Conservation (phyloP, 2,797 vertebrate species). For the Rallus crepitans region DNA sequence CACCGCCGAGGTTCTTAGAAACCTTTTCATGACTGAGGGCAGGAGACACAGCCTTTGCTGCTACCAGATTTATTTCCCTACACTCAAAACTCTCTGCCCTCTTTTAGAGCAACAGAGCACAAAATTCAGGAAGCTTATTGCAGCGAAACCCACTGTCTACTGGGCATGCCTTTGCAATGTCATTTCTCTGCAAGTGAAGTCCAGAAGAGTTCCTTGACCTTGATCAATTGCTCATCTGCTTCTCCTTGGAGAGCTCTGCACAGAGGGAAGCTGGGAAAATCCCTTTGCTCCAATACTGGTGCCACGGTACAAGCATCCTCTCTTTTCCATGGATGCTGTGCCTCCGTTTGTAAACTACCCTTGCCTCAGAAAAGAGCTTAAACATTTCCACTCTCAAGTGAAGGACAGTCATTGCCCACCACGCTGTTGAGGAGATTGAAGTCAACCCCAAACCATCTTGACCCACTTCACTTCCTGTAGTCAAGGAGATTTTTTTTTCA, state of each 20-base stretch:
- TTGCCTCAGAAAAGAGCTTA: neutral
- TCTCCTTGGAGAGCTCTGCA: neutral
- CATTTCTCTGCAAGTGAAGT: neutral
- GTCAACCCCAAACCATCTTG: neutral
- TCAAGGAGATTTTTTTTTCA: conserved; percentile 26
- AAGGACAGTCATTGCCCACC: neutral
- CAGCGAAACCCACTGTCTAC: neutral
- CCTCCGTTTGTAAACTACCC: neutral
- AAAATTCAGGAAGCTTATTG: neutral
- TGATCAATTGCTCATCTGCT: accelerated
- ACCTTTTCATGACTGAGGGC: neutral
- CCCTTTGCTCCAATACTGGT: accelerated
- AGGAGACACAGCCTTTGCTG: neutral
- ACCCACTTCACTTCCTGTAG: conserved; percentile 40
- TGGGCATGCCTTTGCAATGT: neutral
- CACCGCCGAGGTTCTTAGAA: neutral
- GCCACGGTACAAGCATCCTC: accelerated
- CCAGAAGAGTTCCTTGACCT: neutral
- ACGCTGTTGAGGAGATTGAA: accelerated
- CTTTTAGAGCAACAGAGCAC: neutral
- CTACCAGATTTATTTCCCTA: neutral
- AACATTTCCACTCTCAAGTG: neutral
- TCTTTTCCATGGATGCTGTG: accelerated
- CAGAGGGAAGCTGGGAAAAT: neutral
- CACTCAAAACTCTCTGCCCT: neutral